Percentiles rank a stretch among this genome's conserved stretches.
These are phyloP conservation scores for Sepiola atlantica DNA, from an alignment of 2,888 invertebrate species.

Conservation along the genomic window DNA sequence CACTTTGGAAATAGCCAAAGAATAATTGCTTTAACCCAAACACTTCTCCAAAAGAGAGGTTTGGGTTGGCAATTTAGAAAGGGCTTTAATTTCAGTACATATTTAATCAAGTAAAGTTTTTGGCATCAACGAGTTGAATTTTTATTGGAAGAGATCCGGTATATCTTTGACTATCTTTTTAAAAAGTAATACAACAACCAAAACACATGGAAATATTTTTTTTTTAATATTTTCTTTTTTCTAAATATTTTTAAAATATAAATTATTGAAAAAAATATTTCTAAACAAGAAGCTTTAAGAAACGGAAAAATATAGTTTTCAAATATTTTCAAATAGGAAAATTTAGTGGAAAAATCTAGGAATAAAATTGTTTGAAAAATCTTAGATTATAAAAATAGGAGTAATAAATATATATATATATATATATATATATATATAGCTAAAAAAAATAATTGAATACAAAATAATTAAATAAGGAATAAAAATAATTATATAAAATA, in stretches of 20 bases:
- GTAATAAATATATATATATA: constrained; percentile 7
- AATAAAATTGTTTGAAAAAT: background rate
- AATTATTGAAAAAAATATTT: background rate
- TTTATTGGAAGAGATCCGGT: background rate
- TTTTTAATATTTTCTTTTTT: background rate
- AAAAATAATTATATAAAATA: background rate
- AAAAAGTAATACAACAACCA: background rate
- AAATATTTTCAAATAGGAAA: background rate
- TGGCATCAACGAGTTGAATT: background rate
- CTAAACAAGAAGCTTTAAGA: background rate
- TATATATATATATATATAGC: background rate
- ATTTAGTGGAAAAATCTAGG: background rate
- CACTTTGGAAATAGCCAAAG: constrained; percentile 32
- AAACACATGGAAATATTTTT: too few species aligned
- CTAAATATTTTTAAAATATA: background rate
- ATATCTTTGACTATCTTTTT: background rate
- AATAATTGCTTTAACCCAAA: background rate
- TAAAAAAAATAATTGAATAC: too few species aligned
- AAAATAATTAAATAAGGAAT: background rate
- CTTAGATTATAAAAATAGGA: background rate
- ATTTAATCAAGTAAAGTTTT: background rate
- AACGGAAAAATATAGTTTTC: background rate
- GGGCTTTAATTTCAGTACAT: background rate
- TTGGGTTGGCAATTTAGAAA: constrained; percentile 32
- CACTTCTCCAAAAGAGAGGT: background rate